These are phyloP conservation scores for Trissolcus japonicus DNA, from an alignment of 2,888 invertebrate species.

Conservation along the genomic window DNA sequence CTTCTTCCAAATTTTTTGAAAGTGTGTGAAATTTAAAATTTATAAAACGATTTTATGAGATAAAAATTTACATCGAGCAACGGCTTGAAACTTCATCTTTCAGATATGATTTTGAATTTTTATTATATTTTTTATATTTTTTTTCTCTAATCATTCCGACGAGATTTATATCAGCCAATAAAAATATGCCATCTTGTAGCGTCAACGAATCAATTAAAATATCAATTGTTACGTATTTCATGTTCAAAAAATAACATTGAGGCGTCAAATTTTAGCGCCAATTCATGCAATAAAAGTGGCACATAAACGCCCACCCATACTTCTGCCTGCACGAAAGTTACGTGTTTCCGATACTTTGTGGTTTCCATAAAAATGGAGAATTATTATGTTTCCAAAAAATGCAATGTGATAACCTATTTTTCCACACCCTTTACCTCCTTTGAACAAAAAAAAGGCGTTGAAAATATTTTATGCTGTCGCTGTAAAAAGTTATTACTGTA, in stretches of 20 bases:
- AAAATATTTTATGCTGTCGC: constrained; percentile 25
- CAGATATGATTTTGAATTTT: no score
- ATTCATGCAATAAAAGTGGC: constrained; percentile 57
- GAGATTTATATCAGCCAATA: constrained; percentile 1
- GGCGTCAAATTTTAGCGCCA: constrained; percentile 56
- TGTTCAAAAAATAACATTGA: constrained; percentile 42
- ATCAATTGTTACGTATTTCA: constrained; percentile 49
- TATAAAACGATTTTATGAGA: no score
- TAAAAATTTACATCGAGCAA: no score
- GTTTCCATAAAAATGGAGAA: constrained; percentile 55
- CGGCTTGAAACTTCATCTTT: no score
- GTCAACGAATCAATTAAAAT: constrained; percentile 48
- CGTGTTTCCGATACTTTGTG: constrained; percentile 52
- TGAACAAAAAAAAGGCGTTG: constrained; percentile 4
- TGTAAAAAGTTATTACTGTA: constrained; percentile 52
- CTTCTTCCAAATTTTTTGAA: no score
- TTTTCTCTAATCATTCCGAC: not conserved
- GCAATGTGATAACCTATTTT: constrained; percentile 51
- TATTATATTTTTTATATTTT: not conserved
- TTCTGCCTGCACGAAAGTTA: constrained; percentile 47
- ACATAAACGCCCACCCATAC: constrained; percentile 55
- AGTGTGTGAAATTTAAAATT: no score
- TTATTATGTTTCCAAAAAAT: constrained; percentile 52
- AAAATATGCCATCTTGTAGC: constrained; percentile 6
- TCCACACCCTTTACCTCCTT: constrained; percentile 24